phyloP scores from a whole-genome alignment of 2,797 vertebrate genomes.

The Myotis daubentonii region DNA sequence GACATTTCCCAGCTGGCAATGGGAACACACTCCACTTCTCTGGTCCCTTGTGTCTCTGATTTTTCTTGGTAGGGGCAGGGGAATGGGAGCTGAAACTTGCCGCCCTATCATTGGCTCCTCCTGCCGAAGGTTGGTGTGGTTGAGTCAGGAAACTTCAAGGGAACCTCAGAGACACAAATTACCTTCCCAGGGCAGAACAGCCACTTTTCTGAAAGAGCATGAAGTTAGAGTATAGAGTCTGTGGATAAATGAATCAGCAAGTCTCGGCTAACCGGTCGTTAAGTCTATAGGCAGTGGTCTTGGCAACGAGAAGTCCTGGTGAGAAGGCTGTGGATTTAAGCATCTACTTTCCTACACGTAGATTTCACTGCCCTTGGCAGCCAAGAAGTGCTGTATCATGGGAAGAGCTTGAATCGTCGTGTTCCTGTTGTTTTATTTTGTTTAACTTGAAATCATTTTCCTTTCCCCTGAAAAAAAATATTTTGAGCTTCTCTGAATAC shows the following conservation, averaged over 20 bases:
- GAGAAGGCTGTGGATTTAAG: not conserved
- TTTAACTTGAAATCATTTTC: not conserved
- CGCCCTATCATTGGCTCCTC: fast-evolving
- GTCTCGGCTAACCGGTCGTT: not conserved
- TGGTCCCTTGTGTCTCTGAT: not conserved
- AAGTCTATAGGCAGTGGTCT: not conserved
- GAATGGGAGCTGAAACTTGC: not conserved
- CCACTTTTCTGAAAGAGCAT: not conserved
- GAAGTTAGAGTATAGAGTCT: not conserved
- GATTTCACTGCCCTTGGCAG: not conserved
- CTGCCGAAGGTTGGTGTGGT: not conserved
- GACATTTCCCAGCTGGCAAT: not conserved
- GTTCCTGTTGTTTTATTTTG: not conserved
- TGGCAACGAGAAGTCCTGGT: not conserved
- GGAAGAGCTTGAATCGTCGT: not conserved
- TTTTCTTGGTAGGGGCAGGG: not conserved
- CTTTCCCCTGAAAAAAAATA: not conserved
- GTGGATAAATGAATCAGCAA: not conserved
- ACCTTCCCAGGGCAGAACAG: not conserved
- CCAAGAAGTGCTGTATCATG: not conserved
- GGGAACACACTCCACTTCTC: not conserved
- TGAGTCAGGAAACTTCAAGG: not conserved
- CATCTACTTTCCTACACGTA: not conserved
- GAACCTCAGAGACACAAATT: not conserved
- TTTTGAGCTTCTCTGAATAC: not conserved